Evolutionary conservation across 2,797 vertebrate genomes (phyloP).

Genomic region (Lacerta bilineata): DNA sequence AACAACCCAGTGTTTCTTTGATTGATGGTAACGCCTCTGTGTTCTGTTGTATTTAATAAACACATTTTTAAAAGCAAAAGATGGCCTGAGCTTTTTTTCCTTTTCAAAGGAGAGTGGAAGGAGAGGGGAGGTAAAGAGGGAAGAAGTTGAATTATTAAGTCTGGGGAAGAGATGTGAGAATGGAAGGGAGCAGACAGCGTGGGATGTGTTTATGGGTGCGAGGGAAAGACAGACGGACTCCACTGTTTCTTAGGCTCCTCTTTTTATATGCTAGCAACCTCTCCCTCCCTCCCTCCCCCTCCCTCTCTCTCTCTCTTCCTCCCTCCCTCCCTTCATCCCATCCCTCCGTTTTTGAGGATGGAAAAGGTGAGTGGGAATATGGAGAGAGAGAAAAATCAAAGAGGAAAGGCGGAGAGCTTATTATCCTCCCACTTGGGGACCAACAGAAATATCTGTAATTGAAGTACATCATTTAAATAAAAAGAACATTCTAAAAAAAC

Average conservation of each 20-base stretch:
- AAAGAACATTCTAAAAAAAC: too few relatives aligned
- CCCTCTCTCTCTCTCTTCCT: background rate
- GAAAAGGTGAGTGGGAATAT: background rate
- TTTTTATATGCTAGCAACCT: background rate
- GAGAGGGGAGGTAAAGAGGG: background rate
- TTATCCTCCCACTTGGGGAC: background rate
- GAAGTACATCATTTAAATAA: too few relatives aligned
- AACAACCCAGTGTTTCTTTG: too few relatives aligned
- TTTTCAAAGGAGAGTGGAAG: background rate
- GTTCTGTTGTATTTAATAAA: too few relatives aligned
- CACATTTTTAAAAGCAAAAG: too few relatives aligned
- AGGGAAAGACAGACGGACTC: background rate
- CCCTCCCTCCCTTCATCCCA: background rate
- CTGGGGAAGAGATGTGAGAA: conserved; percentile 44
- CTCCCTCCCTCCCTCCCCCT: background rate
- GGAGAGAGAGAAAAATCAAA: background rate
- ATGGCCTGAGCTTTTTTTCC: background rate
- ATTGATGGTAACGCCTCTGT: too few relatives aligned
- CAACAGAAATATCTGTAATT: background rate
- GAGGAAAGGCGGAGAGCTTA: background rate
- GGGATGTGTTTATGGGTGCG: background rate
- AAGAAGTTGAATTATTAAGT: background rate
- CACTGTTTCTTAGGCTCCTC: conserved; percentile 5
- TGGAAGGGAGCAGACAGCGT: conserved; percentile 38
- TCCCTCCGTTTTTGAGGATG: background rate